Evolutionary conservation across 2,797 vertebrate genomes (phyloP).

Genomic region (Mormyrops boulengeri): DNA sequence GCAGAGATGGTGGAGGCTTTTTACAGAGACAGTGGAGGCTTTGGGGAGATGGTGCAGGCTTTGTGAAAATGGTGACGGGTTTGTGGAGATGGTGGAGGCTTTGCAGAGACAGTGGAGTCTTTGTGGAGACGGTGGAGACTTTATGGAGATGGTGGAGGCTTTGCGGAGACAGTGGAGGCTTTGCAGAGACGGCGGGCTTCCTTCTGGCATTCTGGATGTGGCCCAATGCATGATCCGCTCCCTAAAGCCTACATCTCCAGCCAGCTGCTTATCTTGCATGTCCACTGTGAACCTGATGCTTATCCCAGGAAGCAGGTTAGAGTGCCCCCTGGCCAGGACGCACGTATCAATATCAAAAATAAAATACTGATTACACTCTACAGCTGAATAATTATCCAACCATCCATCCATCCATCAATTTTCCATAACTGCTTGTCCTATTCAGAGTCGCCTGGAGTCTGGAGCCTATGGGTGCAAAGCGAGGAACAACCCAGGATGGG

Average conservation of each 20-base stretch:
- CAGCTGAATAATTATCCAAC: not conserved
- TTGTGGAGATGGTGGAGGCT: not conserved
- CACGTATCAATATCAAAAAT: not conserved
- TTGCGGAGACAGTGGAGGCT: not conserved
- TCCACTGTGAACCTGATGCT: not conserved
- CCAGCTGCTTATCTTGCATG: not conserved
- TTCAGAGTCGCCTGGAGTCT: not conserved
- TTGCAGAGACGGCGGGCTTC: not conserved
- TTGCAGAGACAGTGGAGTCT: not conserved
- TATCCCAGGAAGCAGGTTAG: not conserved
- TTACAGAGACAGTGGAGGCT: accelerated
- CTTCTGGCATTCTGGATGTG: not conserved
- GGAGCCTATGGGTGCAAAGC: not conserved
- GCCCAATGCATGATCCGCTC: not conserved
- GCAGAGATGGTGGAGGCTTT: not conserved
- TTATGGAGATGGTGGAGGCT: not conserved
- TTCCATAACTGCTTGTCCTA: not conserved
- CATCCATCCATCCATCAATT: not conserved
- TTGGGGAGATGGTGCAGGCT: not conserved
- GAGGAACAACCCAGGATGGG: not conserved
- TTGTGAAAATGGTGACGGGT: not conserved
- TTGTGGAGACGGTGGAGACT: not conserved
- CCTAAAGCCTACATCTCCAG: not conserved
- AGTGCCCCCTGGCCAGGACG: not conserved
- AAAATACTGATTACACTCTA: not conserved